A percentile compares a stretch with the other conserved stretches of the same genome.
Conservation (phyloP, 2,888 invertebrate species). For the Nebria brevicollis region DNA sequence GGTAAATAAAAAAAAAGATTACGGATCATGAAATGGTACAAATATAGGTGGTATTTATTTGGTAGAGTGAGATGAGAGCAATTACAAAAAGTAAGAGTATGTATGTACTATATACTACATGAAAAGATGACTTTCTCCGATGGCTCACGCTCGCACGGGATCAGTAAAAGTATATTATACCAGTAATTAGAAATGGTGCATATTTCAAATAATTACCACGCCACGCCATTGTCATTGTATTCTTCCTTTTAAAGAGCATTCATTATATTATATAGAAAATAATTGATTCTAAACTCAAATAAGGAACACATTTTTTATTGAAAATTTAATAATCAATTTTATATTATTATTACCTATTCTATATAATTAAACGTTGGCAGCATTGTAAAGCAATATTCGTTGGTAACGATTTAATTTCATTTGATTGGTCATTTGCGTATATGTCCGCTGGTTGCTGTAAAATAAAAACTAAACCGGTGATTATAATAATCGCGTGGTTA, state of each 20-base stretch:
- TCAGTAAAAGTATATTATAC: conserved; percentile 41
- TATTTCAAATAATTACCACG: conserved; percentile 38
- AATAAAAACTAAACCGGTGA: conserved; percentile 4
- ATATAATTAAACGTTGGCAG: not conserved
- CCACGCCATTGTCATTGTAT: not conserved
- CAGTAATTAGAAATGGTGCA: conserved; percentile 40
- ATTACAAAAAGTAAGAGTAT: conserved; percentile 44
- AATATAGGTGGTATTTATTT: conserved; percentile 28
- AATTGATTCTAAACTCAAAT: not conserved
- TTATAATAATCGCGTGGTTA: conserved; percentile 32
- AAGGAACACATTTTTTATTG: not conserved
- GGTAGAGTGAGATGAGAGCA: conserved; percentile 10
- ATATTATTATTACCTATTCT: not conserved
- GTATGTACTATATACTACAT: not conserved
- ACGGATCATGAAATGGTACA: not conserved
- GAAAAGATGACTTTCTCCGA: conserved; percentile 26
- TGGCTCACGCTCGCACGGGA: conserved; percentile 23
- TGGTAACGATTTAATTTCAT: conserved; percentile 6
- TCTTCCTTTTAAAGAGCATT: not conserved
- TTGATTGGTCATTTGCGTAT: conserved; percentile 7
- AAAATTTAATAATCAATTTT: not conserved
- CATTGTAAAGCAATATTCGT: not conserved
- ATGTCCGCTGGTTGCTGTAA: not conserved
- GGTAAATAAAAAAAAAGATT: not conserved
- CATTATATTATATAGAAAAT: not conserved